Evolutionary conservation across 2,113 vertebrate genomes (phyloP), one percentile per base, ranked within the genome.

Genomic region (Scopus umbretta): DNA sequence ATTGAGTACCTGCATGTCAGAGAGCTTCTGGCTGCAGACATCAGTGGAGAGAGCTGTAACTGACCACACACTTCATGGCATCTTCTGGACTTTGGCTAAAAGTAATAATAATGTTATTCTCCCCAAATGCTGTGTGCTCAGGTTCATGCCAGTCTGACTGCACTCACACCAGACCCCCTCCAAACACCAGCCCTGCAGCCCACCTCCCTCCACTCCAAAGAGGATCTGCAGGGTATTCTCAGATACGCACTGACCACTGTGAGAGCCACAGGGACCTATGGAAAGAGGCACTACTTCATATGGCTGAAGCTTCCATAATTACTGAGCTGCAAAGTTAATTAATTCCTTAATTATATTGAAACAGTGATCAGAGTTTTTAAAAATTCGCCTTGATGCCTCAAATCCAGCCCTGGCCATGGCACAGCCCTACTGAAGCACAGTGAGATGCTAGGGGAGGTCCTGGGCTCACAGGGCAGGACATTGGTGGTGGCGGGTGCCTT

Each of bases 401-500:
- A 67, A 67, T 20, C 22, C 65, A 78, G n/a, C 59, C 23, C 11
- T 0, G 2, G 59, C 17, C 20, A 8, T 22, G 8, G 30, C 65
- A 59, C 20, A 71, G 63, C 32, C 59, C 47, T 34, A 2, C 58
- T 45, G 66, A 82, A 82, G 49, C 5, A 32, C 32, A n/a, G n/a
- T 4, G 49, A 79, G 75, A 43, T 73, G 66, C 38, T 17, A 7
- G 20, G 14, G 23, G 34, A 68, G 42, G 59, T 63, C 20, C 27
- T 2, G 1, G 58, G 65, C 42, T 88, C 22, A 5, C 26, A 27
- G 34, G 18, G 40, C 40, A 70, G 55, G 82, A 29, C 20, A 13
- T 2, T 0, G 3, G 61, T 36, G 34, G 34, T 19, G 53, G 9
- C 0, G 0, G 11, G 10, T 30, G 38, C 36, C 36, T 29, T 40